Conservation (phyloP, 1,140 invertebrate species). For the Oryzaephilus surinamensis region DNA sequence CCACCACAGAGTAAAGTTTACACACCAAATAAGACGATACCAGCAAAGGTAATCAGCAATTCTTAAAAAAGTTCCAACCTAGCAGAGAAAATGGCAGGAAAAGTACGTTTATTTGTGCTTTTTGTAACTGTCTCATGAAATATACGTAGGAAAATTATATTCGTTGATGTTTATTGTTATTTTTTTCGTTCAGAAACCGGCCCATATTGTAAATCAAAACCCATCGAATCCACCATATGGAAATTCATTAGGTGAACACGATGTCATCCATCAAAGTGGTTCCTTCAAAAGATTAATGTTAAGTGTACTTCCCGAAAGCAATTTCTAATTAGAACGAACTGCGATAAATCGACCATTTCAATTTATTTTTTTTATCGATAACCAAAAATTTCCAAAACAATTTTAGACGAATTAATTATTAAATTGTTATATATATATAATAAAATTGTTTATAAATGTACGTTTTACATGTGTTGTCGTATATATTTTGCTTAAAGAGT, state of each 20-base stretch:
- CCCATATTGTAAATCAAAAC: constrained; percentile 15
- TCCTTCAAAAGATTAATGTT: constrained; percentile 88
- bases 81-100: constrained; percentile 3
- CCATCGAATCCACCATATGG: constrained; percentile 24
- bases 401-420: too few species aligned
- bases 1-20: constrained; percentile 66
- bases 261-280: constrained; percentile 80
- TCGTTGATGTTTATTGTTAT: background rate
- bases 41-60: constrained; percentile 18
- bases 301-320: constrained; percentile 69
- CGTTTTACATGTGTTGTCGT: too few species aligned
- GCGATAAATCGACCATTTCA: constrained; percentile 42
- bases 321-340: too few species aligned
- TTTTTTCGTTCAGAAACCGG: constrained; percentile 17
- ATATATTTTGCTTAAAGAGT: too few species aligned
- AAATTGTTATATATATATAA: too few species aligned
- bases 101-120: constrained; percentile 10
- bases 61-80: constrained; percentile 5
- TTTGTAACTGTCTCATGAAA: background rate
- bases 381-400: constrained; percentile 1
- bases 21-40: constrained; percentile 40
- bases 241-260: constrained; percentile 43
- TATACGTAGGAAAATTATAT: background rate
- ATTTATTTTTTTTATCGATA: background rate
- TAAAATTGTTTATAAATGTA: too few species aligned